Percentiles rank a stretch among this genome's conserved stretches.
Evolutionary conservation across 1,140 invertebrate species (phyloP).

Genomic region (Ditylenchus dipsaci): DNA sequence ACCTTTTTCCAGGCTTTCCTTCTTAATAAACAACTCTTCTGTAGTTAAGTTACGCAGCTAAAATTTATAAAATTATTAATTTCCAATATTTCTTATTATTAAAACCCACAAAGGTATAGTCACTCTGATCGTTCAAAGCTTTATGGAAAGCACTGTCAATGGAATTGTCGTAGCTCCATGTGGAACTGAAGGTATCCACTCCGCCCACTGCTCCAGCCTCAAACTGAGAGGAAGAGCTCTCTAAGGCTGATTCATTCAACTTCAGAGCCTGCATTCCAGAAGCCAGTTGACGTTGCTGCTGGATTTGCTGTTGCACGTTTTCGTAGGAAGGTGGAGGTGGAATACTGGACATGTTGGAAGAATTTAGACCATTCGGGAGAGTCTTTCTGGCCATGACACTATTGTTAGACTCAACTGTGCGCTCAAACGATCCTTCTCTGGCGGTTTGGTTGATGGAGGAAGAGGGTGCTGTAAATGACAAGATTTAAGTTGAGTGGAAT

Average conservation of each 20-base stretch:
- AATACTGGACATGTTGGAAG: not conserved
- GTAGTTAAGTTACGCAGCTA: conserved; percentile 46
- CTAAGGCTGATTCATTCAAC: not conserved
- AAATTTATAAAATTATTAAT: conserved; percentile 15
- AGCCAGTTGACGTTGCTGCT: conserved; percentile 9
- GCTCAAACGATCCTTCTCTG: no score
- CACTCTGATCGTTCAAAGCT: conserved; percentile 23
- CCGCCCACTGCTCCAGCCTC: not conserved
- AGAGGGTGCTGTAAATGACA: no score
- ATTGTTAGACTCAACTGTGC: no score
- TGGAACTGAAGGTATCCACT: conserved; percentile 6
- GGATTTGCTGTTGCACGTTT: conserved; percentile 27
- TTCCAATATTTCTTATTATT: conserved; percentile 12
- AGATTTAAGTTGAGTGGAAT: no score
- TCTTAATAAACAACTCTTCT: conserved; percentile 58
- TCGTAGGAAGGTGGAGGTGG: conserved; percentile 27
- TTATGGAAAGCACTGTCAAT: conserved; percentile 22
- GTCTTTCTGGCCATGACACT: no score
- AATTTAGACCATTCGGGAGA: not conserved
- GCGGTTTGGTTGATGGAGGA: no score
- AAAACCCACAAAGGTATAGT: conserved; percentile 42
- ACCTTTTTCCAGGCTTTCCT: conserved; percentile 78
- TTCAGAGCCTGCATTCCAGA: not conserved
- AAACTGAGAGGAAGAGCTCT: not conserved
- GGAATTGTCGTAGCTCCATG: conserved; percentile 16